Base-by-base conservation (phyloP, 2,797 vertebrate species). In the Phrynocephalus guinanensis region DNA sequence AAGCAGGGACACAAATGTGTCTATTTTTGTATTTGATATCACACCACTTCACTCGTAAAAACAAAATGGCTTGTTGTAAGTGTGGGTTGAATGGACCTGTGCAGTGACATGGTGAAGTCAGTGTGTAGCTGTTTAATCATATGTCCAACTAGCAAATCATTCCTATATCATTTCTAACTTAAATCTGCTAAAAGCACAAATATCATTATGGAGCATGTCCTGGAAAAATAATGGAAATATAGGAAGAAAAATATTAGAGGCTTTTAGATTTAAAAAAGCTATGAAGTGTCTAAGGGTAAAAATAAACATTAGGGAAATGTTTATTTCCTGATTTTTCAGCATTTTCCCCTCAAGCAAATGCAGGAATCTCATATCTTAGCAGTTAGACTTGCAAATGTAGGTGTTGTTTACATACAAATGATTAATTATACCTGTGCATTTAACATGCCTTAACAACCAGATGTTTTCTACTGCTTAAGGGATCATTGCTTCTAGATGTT, bases 41-140 rank as follows among this genome's bases (percentile, higher is more conserved):
- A 50, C 28, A 84, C 50, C 22, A n/a, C 38, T 38, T 22, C 6
- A 72, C 80, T 86, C 44, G 38, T 50, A 66, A 73, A 84, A 88
- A 10, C 82, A 88, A 84, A 84, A 83, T 73, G 70, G 68, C 22
- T 75, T 26, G 15, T 26, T 63, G 5, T 73, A 83, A 84, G 80
- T 72, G 16, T 79, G 50, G 8, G 33, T 86, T 71, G 85, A 26
- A 13, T 79, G 48, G 20, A 71, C 79, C 48, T 79, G 28, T 33
- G 22, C 66, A 56, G 30, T 6, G 8, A 70, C 52, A 26, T 79
- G 50, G 48, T 79, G 50, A 79, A 71, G 30, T 52, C 79, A 66
- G 30, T 79, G 48, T 56, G 48, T 79, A 67, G 68, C 22, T 79
- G 76, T 24, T 67, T 73, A 28, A 26, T 16, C 24, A 80, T 20